phyloP scores from a whole-genome alignment of 2,113 vertebrate genomes.

The Hemicordylus capensis region DNA sequence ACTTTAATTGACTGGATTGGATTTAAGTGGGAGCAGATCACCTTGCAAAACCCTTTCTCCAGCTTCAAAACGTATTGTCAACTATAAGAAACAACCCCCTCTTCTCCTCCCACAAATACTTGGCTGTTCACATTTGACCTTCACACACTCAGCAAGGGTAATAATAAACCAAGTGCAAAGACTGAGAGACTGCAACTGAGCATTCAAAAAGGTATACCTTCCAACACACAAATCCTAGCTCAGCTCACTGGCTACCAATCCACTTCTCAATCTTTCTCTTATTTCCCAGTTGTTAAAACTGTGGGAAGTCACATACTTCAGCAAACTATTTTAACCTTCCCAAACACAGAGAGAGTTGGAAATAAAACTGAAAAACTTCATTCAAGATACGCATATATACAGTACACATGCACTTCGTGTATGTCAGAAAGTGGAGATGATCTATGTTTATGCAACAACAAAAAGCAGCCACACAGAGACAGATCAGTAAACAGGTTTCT shows the following conservation, averaged over 20 bases:
- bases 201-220: not conserved
- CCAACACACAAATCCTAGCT: not conserved
- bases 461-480: no score
- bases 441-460: no score
- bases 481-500: no score
- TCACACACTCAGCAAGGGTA: not conserved
- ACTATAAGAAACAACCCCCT: not conserved
- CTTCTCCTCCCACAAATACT: rapidly evolving
- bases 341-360: not conserved
- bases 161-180: not conserved
- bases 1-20: conserved; percentile 15
- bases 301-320: not conserved
- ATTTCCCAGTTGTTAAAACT: rapidly evolving
- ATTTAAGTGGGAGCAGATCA: not conserved
- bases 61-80: conserved; percentile 7
- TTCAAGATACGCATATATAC: not conserved
- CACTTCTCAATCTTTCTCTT: not conserved
- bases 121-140: not conserved
- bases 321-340: not conserved
- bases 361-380: not conserved
- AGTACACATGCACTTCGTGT: no score
- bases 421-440: no score
- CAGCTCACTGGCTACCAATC: rapidly evolving
- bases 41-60: not conserved
- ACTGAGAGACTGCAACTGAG: not conserved